Evolutionary conservation across 2,797 vertebrate genomes (phyloP), one percentile per base, ranked within the genome.

Genomic region (Rhinatrema bivittatum): DNA sequence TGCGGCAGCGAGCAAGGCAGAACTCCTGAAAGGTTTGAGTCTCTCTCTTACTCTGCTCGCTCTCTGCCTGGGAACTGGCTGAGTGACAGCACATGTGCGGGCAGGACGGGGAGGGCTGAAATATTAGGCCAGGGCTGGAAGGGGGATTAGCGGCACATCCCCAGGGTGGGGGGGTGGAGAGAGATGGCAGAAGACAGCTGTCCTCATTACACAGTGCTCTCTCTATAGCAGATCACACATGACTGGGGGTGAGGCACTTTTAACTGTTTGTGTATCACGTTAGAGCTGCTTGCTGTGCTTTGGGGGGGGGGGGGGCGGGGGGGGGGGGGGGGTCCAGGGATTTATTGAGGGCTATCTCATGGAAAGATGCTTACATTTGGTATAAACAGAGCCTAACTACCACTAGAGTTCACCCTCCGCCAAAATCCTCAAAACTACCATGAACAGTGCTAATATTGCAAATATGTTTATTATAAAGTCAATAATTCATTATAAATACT

Each of bases 31-130:
- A 26, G 27, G 28, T 22, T 30, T 28, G 29, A 19, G 24, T 38
- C 23, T 29, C 9, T 6, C 20, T 20, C 18, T 3, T 33, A 26
- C 23, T 5, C 33, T 39, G 36, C 20, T 33, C 25, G 29, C 20
- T 33, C 31, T 32, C 33, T n/a, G n/a, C 14, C 53, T 20, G 39
- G 46, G 36, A 32, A 29, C 27, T 28, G 47, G 53, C 43, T 79
- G 68, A 84, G 60, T 69, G 76, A 76, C 76, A 77, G 80, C 81
- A 84, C 78, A 78, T 72, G 84, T 81, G 79, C 51, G 50, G 30
- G 18, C 52, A 50, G 60, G 36, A 36, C 27, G 32, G 39, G 22
- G 32, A 36, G 42, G 53, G 39, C 49, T 62, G 72, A 56, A 61
- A 68, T 56, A 55, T 57, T 59, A 49, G 44, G 49, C 53, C 58